Conservation (phyloP, 2,888 invertebrate genomes). For the Tuberolachnus salignus region DNA sequence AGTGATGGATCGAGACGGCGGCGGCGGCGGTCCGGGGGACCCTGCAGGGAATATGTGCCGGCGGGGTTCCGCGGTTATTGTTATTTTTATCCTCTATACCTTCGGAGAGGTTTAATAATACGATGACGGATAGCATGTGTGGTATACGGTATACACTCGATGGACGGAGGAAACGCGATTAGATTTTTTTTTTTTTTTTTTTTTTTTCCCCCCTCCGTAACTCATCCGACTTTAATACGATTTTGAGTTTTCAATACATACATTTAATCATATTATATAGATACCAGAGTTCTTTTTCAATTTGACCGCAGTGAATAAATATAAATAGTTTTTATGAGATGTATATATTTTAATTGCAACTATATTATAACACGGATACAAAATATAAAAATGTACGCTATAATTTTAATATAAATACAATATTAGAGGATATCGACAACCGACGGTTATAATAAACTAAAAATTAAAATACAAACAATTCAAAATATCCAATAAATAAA, state of each 20-base stretch:
- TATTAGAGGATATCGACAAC: too few relatives aligned
- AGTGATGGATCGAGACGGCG: slow-evolving; percentile 42
- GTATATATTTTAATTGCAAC: too few relatives aligned
- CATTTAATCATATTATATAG: background rate
- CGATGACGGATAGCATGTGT: slow-evolving; percentile 39
- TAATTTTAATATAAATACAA: too few relatives aligned
- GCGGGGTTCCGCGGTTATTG: slow-evolving; percentile 29
- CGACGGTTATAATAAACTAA: too few relatives aligned
- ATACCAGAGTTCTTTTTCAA: too few relatives aligned
- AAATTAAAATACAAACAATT: too few relatives aligned
- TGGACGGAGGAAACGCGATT: slow-evolving; percentile 28
- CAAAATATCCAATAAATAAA: too few relatives aligned
- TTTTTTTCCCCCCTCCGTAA: background rate
- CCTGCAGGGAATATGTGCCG: slow-evolving; percentile 8
- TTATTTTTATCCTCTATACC: slow-evolving; percentile 44
- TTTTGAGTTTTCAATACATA: background rate
- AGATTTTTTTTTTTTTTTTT: slow-evolving; percentile 28
- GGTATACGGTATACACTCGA: background rate
- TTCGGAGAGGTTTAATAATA: slow-evolving; percentile 25
- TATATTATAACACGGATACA: too few relatives aligned
- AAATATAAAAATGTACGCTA: too few relatives aligned
- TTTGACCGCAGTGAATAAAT: background rate
- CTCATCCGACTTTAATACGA: slow-evolving; percentile 9
- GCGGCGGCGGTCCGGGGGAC: slow-evolving; percentile 8
- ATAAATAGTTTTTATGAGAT: too few relatives aligned